Evolutionary conservation across 2,113 vertebrate genomes (phyloP), one percentile per base, ranked within the genome.

Genomic region (Vulpes ferrilata): DNA sequence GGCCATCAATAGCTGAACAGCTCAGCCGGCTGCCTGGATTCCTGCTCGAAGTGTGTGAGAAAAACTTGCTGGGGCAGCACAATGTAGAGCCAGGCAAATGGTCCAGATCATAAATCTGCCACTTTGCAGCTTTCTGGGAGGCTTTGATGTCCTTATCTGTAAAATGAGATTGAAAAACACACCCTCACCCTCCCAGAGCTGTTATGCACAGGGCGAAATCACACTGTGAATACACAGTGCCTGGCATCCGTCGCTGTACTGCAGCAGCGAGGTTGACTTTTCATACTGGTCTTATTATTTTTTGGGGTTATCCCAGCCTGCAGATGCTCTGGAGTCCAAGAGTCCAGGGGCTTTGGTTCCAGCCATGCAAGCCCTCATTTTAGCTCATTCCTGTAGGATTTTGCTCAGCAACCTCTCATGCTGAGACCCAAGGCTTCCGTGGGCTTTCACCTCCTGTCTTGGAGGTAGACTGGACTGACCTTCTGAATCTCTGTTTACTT

Each of bases 21-120:
- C 88, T 96, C 78, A 69, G 69, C 19, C 23, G 38, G 23, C 55
- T 84, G 53, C 64, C 67, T n/a, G 59, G 65, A 76, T 25, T 5
- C 25, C 57, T 53, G 48, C 35, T 94, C 48, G 1, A 74, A 65
- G 38, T 86, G 30, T 43, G n/a, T 71, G 60, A 97, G 93, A 59
- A 71, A 90, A 78, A 32, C 48, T 60, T 55, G n/a, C 20, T 55
- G 17, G 53, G 43, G 11, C n/a, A 8, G 2, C 27, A 27, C 17
- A 3, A 15, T 48, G 23, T 17, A 65, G n/a, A 57, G 22, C 53
- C 78, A 38, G 60, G 13, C 74, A 53, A 38, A 79, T 19, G 53
- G 27, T 57, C 43, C n/a, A 15, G 27, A 0, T 62, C 73, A 23
- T 67, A 64, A 86, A 78, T n/a, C 80, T 80, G 64, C 38, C 32